These are phyloP conservation scores for Apantesis nais DNA, from an alignment of 2,888 invertebrate species.

Conservation along the genomic window DNA sequence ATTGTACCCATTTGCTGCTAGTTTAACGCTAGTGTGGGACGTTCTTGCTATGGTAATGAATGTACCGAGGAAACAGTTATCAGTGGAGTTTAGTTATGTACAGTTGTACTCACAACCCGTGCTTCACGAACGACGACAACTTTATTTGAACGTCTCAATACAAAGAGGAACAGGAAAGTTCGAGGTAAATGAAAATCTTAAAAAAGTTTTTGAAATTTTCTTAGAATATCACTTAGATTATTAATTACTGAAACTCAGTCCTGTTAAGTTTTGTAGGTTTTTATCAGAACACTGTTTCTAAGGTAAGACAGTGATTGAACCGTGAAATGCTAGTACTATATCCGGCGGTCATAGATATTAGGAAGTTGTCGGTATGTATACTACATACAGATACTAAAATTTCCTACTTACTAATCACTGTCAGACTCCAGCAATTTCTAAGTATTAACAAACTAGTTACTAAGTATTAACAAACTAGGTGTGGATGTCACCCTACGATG, in stretches of 20 bases:
- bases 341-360: too few species aligned
- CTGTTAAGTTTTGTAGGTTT: neutral
- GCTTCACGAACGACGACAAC: conserved; percentile 73
- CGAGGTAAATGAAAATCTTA: conserved; percentile 66
- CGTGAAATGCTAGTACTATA: too few species aligned
- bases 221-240: too few species aligned
- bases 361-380: too few species aligned
- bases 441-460: too few species aligned
- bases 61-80: conserved; percentile 84
- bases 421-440: too few species aligned
- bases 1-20: conserved; percentile 92
- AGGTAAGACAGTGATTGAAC: neutral
- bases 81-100: conserved; percentile 88
- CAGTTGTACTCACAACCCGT: conserved; percentile 86
- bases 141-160: conserved; percentile 82
- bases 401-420: too few species aligned
- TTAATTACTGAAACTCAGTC: neutral
- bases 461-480: neutral
- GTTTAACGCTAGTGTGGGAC: conserved; percentile 89
- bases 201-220: neutral
- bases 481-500: too few species aligned
- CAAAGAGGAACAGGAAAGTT: conserved; percentile 86
- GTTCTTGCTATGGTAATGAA: conserved; percentile 85
- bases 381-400: too few species aligned
- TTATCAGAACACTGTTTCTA: too few species aligned